A percentile compares a stretch with the other conserved stretches of the same genome.
Evolutionary conservation across 2,113 vertebrate genomes (phyloP).

Genomic region (Silurus meridionalis): DNA sequence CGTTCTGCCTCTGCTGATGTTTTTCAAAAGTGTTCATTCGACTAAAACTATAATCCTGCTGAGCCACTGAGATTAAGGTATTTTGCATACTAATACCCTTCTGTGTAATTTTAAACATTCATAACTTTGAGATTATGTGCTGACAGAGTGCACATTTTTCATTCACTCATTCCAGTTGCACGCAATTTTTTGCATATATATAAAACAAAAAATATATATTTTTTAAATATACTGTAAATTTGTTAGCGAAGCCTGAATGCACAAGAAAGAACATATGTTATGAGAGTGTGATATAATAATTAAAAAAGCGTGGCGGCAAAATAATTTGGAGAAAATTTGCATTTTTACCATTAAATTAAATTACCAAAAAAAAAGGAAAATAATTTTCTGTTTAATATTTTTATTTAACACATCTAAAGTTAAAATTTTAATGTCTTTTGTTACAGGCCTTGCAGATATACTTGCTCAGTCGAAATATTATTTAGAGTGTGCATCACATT

Average conservation of each 20-base stretch:
- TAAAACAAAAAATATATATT: too few relatives aligned
- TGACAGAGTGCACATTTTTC: conserved; percentile 57
- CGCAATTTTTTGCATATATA: conserved; percentile 16
- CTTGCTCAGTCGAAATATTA: neutral
- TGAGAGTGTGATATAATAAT: neutral
- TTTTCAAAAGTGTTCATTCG: conserved; percentile 48
- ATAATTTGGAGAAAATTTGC: neutral
- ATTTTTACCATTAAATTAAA: neutral
- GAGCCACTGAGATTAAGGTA: conserved; percentile 55
- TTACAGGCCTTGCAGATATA: neutral
- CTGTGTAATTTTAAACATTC: conserved; percentile 57
- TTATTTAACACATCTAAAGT: neutral
- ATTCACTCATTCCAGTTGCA: conserved; percentile 24
- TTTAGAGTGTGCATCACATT: neutral
- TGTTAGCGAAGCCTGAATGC: neutral
- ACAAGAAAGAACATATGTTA: neutral
- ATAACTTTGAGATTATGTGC: conserved; percentile 56
- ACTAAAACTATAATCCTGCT: conserved; percentile 57
- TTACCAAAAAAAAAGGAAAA: neutral
- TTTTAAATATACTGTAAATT: neutral
- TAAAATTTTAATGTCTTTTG: neutral
- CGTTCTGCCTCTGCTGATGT: conserved; percentile 48
- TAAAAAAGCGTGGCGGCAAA: neutral
- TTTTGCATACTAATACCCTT: conserved; percentile 58
- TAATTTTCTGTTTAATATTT: neutral